A percentile compares a stretch with the other conserved stretches of the same genome.
Evolutionary conservation across 2,113 vertebrate genomes (phyloP).

Genomic region (Oplegnathus fasciatus): DNA sequence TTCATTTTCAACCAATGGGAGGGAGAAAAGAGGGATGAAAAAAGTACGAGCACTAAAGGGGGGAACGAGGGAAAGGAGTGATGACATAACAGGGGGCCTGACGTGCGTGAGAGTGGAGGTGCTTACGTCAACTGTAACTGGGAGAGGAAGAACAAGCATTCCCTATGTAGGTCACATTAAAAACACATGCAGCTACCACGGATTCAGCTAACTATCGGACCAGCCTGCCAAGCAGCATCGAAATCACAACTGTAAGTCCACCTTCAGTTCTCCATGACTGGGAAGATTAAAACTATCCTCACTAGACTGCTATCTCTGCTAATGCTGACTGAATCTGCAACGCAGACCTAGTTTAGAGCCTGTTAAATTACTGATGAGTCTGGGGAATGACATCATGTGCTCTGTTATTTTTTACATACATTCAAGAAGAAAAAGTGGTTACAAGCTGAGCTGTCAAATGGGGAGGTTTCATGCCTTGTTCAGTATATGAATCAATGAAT

Average conservation of each 20-base stretch:
- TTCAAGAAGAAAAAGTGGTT: not conserved
- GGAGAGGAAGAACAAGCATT: constrained; percentile 75
- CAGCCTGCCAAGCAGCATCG: constrained; percentile 24
- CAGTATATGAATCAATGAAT: not conserved
- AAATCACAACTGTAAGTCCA: constrained; percentile 39
- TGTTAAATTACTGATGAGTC: constrained; percentile 53
- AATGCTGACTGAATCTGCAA: constrained; percentile 16
- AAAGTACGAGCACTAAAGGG: constrained; percentile 34
- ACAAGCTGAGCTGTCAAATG: not conserved
- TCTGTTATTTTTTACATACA: constrained; percentile 3
- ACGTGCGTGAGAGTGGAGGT: constrained; percentile 62
- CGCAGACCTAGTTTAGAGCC: constrained; percentile 23
- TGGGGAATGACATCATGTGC: constrained; percentile 9
- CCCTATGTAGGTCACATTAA: constrained; percentile 86
- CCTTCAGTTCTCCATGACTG: not conserved
- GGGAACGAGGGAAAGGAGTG: constrained; percentile 37
- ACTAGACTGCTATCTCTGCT: not conserved
- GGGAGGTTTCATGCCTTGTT: not conserved
- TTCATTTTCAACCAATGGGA: constrained; percentile 50
- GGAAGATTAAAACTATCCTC: constrained; percentile 6
- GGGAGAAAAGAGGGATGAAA: constrained; percentile 35
- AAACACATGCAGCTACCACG: constrained; percentile 71
- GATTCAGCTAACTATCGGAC: constrained; percentile 66
- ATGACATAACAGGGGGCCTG: constrained; percentile 83
- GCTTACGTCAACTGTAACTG: constrained; percentile 85